These are phyloP conservation scores for Halyomorpha halys DNA, from an alignment of 1,140 invertebrate genomes.

Conservation along the genomic window DNA sequence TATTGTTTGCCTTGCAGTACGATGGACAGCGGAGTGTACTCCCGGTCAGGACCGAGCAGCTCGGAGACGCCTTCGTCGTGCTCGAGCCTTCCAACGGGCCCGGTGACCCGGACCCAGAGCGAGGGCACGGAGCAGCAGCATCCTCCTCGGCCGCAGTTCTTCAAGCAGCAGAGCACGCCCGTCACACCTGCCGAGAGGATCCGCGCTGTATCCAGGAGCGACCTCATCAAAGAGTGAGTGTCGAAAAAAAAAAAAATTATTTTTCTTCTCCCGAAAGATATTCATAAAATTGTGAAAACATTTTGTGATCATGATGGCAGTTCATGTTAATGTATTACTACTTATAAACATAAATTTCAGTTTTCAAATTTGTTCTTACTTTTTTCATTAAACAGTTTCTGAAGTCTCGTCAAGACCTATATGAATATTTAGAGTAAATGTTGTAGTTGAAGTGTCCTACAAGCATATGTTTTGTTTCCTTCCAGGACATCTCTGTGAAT, in stretches of 20 bases:
- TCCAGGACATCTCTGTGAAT: too few species aligned
- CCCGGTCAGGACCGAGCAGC: slow-evolving; percentile 12
- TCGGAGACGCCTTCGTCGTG: slow-evolving; percentile 21
- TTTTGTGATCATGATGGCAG: too few species aligned
- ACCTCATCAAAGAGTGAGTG: slow-evolving; percentile 6
- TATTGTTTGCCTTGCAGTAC: slow-evolving; percentile 24
- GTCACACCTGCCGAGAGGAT: neutral
- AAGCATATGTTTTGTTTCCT: too few species aligned
- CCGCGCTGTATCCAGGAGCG: neutral
- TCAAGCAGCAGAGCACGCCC: slow-evolving; percentile 18
- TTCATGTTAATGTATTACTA: too few species aligned
- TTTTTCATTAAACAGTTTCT: too few species aligned
- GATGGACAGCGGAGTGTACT: slow-evolving; percentile 29
- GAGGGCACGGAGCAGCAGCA: neutral
- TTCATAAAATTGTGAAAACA: too few species aligned
- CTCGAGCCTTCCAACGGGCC: slow-evolving; percentile 11
- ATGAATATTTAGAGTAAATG: too few species aligned
- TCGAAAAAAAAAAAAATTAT: neutral
- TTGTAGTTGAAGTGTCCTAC: too few species aligned
- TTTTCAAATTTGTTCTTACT: too few species aligned
- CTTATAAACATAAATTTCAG: too few species aligned
- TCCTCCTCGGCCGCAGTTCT: neutral
- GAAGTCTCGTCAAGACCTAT: too few species aligned
- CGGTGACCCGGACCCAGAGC: neutral
- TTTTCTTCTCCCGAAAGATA: too few species aligned